These are phyloP conservation scores for Elgaria multicarinata DNA, from an alignment of 2,113 vertebrate species.

Conservation along the genomic window DNA sequence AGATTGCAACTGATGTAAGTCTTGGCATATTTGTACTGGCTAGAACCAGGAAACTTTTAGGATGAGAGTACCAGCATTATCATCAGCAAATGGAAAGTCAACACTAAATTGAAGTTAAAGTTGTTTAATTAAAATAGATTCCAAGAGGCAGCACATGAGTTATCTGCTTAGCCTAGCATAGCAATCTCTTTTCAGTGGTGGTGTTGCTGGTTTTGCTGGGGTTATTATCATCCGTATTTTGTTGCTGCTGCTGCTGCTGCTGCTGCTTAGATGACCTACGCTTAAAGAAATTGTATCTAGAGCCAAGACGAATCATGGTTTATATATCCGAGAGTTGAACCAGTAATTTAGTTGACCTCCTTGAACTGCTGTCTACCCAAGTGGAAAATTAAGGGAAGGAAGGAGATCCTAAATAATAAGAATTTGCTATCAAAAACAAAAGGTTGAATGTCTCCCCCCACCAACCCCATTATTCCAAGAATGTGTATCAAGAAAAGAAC, in stretches of 20 bases:
- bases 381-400: neutral
- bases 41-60: neutral
- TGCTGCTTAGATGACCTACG: neutral
- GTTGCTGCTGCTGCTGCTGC: neutral
- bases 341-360: constrained; percentile 22
- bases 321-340: neutral
- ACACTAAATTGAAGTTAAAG: neutral
- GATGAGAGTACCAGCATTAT: neutral
- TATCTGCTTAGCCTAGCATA: neutral
- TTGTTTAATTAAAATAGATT: neutral
- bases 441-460: neutral
- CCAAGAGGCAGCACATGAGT: neutral
- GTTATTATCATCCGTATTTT: neutral
- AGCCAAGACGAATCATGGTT: neutral
- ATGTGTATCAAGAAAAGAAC: neutral
- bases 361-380: neutral
- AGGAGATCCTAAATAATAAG: neutral
- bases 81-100: neutral
- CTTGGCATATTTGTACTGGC: neutral
- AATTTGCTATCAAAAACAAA: neutral
- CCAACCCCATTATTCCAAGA: neutral
- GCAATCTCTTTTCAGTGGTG: neutral
- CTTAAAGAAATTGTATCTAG: neutral
- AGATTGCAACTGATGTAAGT: neutral
- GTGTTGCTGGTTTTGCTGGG: neutral